Base-by-base conservation (phyloP, 1,140 invertebrate genomes). In the Aplysia californica region DNA sequence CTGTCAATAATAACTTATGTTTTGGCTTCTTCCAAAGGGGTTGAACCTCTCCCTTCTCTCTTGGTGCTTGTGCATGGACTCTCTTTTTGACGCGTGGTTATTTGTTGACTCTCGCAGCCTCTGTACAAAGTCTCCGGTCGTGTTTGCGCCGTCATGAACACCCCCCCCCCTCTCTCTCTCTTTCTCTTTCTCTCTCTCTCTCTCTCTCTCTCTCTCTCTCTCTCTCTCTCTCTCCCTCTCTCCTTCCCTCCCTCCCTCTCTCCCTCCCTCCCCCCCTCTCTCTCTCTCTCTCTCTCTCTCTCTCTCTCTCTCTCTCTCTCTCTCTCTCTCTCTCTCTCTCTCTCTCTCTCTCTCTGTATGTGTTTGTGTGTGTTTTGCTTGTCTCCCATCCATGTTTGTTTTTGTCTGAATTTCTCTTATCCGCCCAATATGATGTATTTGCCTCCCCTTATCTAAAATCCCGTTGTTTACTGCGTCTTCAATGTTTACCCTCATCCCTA, bases 261-360 rank as follows among this genome's bases (percentile, higher is more conserved):
- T 70, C 21, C 44, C 68, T 72, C 38, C 61, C 56, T 61, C 58
- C 29, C 55, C 0, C 23, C 18, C 56, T 66, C 3, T 66, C 56
- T 74, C 0, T 66, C 56, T 66, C 33, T 66, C 33, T 35, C 36
- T 65, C 68, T 71, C 68, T 56, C 68, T 71, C 68, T 71, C 18
- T 71, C 66, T 39, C n/a, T 39, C 58, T 58, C 21, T 2, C 39
- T 50, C 44, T 10, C 44, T 50, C 44, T 10, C 44, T 50, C 44
- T 10, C 44, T 50, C 10, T 50, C 44, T 50, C 44, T 50, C 44
- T 50, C 44, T 50, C n/a, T 41, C n/a, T 29, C 66, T 77, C 21
- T 72, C 68, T 61, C 66, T 77, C 56, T 77, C 50, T 76, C 55
- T 77, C 50, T 77, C 36, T 29, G n/a, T n/a, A n/a, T n/a, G n/a